phyloP scores from a whole-genome alignment of 2,888 invertebrate species.

The Homarus gammarus region DNA sequence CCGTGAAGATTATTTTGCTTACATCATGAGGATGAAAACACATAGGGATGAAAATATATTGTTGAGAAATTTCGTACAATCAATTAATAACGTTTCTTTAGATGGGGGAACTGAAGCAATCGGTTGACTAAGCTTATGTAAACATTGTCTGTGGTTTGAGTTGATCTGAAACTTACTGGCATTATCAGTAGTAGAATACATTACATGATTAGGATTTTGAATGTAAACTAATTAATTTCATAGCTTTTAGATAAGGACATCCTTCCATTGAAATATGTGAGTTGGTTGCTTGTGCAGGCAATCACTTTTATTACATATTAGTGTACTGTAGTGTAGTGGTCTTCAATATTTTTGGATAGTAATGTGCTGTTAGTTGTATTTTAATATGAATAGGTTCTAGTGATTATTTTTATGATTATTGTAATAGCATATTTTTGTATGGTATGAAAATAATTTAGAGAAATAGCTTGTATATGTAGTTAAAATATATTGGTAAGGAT shows the following conservation, averaged over 20 bases:
- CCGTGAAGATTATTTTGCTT: too few relatives aligned
- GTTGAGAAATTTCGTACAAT: too few relatives aligned
- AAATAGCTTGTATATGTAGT: constrained; percentile 39
- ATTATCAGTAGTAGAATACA: not conserved
- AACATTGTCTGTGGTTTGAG: not conserved
- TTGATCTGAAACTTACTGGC: not conserved
- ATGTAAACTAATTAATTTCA: not conserved
- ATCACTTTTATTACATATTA: not conserved
- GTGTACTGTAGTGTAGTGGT: not conserved
- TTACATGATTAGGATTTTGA: not conserved
- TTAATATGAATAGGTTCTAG: constrained; percentile 21
- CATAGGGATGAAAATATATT: too few relatives aligned
- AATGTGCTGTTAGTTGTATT: constrained; percentile 28
- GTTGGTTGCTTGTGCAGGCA: not conserved
- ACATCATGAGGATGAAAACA: too few relatives aligned
- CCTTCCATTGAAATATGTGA: not conserved
- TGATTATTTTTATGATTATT: constrained; percentile 33
- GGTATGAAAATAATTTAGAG: constrained; percentile 46
- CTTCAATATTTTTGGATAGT: constrained; percentile 7
- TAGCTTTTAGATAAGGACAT: not conserved
- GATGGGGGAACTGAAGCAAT: not conserved
- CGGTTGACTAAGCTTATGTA: not conserved
- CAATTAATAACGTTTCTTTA: too few relatives aligned
- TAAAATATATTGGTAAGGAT: constrained; percentile 43
- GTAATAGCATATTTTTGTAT: constrained; percentile 60